Evolutionary conservation across 2,888 invertebrate species (phyloP), one percentile per base, ranked within the genome.

Genomic region (Chesias legatella): DNA sequence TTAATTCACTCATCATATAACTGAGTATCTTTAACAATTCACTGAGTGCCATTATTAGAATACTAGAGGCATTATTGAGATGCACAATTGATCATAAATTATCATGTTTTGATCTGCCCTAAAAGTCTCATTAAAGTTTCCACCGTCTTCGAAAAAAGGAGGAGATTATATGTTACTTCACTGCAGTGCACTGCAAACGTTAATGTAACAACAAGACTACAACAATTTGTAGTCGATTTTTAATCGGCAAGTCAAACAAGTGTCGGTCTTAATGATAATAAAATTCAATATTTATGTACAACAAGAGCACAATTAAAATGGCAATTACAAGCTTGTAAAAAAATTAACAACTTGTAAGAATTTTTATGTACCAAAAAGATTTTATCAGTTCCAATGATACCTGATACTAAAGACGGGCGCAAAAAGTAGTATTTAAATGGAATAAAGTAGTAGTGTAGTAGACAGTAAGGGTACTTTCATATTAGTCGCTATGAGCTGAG

Each of bases 251-350:
- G 60, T 67, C 63, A 65, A 35, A 63, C 66, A 70, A 66, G 72
- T 77, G 79, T 81, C 77, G 61, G 58, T 55, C 59, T 69, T 63
- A 73, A 79, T 78, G 73, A 76, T 75, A 77, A 79, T 83, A 82
- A 82, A 81, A 69, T 58, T 42, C 60, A 51, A 51, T 57, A 56
- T 79, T 81, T 78, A 79, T 74, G 53, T 48, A 54, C 37, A 36
- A 36, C 47, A 54, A 60, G 63, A 51, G 53, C 43, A 71, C 72
- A 70, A 79, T 79, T 79, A 81, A 78, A 76, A 63, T 48, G 48
- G 60, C 70, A 70, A 76, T 70, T 61, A 69, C 54, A 53, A 59
- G 60, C 67, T 69, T 67, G 61, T 71, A 68, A 69, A 72, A 64
- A n/a, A 53, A 56, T 66, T 73, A 69, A 77, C 66, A 69, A 61